phyloP scores from a whole-genome alignment of 2,797 vertebrate genomes.

The Microctenopoma stevenorrisi region DNA sequence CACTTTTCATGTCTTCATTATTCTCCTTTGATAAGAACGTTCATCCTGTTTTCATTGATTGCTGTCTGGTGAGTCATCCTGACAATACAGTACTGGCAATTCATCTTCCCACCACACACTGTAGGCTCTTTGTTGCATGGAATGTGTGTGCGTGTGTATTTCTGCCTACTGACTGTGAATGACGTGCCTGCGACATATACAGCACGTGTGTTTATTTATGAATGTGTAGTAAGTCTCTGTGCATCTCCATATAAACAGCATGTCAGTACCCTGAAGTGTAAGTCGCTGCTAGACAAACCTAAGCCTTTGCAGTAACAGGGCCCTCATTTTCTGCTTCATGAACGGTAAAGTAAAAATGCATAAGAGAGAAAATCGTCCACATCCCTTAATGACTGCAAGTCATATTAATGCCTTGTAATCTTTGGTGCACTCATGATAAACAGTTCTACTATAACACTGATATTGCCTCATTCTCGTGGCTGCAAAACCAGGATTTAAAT shows the following conservation, averaged over 20 bases:
- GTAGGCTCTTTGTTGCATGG: slow-evolving; percentile 82
- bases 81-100: slow-evolving; percentile 78
- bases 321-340: slow-evolving; percentile 75
- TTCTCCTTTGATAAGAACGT: slow-evolving; percentile 82
- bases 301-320: slow-evolving; percentile 70
- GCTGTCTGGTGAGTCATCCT: slow-evolving; percentile 82
- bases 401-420: slow-evolving; percentile 73
- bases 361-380: slow-evolving; percentile 60
- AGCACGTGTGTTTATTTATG: slow-evolving; percentile 60
- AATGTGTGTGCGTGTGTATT: slow-evolving; percentile 66
- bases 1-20: slow-evolving; percentile 80
- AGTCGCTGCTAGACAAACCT: slow-evolving; percentile 56
- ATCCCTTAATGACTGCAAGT: slow-evolving; percentile 74
- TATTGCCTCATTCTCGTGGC: slow-evolving; percentile 62
- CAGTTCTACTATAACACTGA: slow-evolving; percentile 50
- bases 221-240: slow-evolving; percentile 39
- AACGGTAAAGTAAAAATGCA: slow-evolving; percentile 70
- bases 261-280: slow-evolving; percentile 69
- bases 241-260: slow-evolving; percentile 66
- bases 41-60: slow-evolving; percentile 86
- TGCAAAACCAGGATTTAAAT: slow-evolving; percentile 36
- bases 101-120: slow-evolving; percentile 81
- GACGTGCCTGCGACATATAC: slow-evolving; percentile 32
- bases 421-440: slow-evolving; percentile 69
- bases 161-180: slow-evolving; percentile 57